Evolutionary conservation across 1,140 invertebrate genomes (phyloP).

Genomic region (Diuraphis noxia): DNA sequence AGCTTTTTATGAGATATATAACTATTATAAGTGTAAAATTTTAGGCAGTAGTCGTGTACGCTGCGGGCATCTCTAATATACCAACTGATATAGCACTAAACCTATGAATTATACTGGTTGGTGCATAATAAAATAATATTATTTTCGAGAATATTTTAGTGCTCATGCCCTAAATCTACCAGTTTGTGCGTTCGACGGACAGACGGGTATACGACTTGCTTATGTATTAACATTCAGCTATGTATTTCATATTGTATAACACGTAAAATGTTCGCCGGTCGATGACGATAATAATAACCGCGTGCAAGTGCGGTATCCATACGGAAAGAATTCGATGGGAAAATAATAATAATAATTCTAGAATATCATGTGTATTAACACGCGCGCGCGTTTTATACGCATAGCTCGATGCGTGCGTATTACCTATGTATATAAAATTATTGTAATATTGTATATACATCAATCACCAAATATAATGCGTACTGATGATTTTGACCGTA

Average conservation of each 20-base stretch:
- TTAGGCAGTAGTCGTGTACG: too few relatives aligned
- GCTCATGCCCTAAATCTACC: background rate
- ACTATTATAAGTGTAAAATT: background rate
- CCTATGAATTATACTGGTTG: too few relatives aligned
- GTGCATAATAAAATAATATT: background rate
- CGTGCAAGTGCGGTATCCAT: background rate
- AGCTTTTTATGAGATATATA: background rate
- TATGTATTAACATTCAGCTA: background rate
- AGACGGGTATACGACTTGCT: background rate
- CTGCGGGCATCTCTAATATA: too few relatives aligned
- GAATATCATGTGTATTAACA: background rate
- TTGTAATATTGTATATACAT: background rate
- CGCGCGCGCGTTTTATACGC: background rate
- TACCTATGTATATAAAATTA: background rate
- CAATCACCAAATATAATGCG: background rate
- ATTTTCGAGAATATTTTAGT: background rate
- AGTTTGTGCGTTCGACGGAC: background rate
- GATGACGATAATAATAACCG: background rate
- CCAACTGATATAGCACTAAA: too few relatives aligned
- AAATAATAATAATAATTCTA: background rate
- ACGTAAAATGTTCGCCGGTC: background rate
- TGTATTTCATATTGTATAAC: background rate
- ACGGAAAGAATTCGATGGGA: background rate
- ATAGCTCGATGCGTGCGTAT: background rate
- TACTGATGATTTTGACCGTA: background rate